phyloP scores from a whole-genome alignment of 2,888 invertebrate genomes.

The Rambutsinella grinnellia region DNA sequence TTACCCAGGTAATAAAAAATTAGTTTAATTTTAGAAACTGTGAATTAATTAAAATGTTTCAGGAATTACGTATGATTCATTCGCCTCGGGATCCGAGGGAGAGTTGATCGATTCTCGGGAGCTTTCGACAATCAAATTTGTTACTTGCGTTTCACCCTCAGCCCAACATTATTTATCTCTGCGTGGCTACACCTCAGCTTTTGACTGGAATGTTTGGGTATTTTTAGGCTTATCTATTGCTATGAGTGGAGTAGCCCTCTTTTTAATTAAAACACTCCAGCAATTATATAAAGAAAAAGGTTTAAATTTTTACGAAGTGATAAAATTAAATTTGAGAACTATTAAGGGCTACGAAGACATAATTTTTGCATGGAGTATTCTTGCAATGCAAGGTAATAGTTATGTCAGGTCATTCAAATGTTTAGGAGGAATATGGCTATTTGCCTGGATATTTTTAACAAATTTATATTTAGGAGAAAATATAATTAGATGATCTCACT shows the following conservation, averaged over 20 bases:
- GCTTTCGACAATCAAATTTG: too few species aligned
- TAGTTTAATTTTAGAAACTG: too few species aligned
- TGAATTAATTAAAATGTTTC: too few species aligned
- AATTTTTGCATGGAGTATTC: background rate
- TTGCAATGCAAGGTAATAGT: background rate
- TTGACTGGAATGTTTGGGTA: background rate
- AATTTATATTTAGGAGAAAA: conserved; percentile 8
- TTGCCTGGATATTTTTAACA: background rate
- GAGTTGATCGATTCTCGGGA: too few species aligned
- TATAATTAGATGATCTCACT: background rate
- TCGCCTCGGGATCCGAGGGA: too few species aligned
- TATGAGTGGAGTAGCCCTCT: background rate
- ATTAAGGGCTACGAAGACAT: background rate
- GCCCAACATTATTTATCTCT: background rate
- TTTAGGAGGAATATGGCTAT: background rate
- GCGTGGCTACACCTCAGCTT: background rate
- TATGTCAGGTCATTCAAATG: background rate
- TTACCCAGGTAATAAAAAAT: too few species aligned
- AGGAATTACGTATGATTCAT: too few species aligned
- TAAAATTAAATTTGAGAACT: background rate
- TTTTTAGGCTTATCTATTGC: background rate
- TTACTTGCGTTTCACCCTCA: background rate
- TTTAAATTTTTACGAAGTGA: background rate
- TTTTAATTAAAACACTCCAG: background rate
- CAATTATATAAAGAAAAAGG: background rate